A percentile compares a stretch with the other conserved stretches of the same genome.
Evolutionary conservation across 2,113 vertebrate species (phyloP).

Genomic region (Paralichthys olivaceus): DNA sequence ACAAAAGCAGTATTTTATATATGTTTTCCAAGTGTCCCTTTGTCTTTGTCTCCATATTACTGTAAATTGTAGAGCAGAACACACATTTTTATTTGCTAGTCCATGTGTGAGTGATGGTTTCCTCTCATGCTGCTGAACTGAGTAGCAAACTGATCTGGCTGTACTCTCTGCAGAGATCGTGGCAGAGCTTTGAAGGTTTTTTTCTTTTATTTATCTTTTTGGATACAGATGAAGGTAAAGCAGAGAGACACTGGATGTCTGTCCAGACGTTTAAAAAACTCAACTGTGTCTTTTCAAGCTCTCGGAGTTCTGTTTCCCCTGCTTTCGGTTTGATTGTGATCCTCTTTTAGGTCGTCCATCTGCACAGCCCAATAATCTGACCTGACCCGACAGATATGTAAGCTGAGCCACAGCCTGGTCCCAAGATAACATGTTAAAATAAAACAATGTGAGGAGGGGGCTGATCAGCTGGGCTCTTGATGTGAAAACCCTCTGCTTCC

Average conservation of each 20-base stretch:
- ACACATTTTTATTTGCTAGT: not conserved
- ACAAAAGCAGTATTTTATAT: not conserved
- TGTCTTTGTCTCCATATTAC: not conserved
- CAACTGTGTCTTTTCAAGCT: not conserved
- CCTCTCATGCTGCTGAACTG: constrained; percentile 15
- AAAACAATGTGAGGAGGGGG: not conserved
- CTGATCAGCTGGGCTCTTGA: constrained; percentile 12
- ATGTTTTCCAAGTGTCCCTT: not conserved
- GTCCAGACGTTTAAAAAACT: not conserved
- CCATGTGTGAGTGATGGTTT: not conserved
- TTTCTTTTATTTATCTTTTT: constrained; percentile 46
- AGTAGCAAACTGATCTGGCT: not conserved
- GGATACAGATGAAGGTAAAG: constrained; percentile 13
- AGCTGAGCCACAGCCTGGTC: constrained; percentile 5
- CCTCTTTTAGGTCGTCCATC: constrained; percentile 48
- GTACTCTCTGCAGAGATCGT: not conserved
- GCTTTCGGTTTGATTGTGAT: constrained; percentile 36
- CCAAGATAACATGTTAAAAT: not conserved
- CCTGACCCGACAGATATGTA: not conserved
- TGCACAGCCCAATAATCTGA: constrained; percentile 42
- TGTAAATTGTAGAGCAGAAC: not conserved
- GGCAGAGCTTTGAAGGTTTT: constrained; percentile 19
- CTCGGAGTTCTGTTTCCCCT: not conserved
- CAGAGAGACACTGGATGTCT: not conserved
- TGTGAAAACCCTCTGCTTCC: not conserved